Percentiles rank a stretch among this genome's conserved stretches.
phyloP scores from a whole-genome alignment of 2,113 vertebrate genomes.

The Crotalus tigris region DNA sequence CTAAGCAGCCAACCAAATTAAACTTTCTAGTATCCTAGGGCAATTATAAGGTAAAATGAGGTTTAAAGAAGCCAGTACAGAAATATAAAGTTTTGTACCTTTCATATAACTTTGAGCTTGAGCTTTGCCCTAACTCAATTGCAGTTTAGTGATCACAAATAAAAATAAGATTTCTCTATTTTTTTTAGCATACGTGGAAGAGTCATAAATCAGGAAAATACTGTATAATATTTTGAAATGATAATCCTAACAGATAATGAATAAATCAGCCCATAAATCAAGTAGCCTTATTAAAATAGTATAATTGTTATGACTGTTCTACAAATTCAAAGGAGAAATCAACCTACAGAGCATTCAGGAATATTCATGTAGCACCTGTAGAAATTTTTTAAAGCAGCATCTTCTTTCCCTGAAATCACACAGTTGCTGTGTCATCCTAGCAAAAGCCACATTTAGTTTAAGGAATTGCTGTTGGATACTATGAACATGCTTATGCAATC shows the following conservation, averaged over 20 bases:
- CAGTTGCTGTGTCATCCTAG: neutral
- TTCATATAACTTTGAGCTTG: neutral
- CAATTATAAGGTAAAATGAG: neutral
- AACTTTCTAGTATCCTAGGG: neutral
- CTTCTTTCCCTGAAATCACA: neutral
- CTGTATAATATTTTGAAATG: neutral
- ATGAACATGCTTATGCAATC: neutral
- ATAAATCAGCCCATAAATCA: neutral
- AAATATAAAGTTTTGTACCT: neutral
- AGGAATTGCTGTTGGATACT: neutral
- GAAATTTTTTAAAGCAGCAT: neutral
- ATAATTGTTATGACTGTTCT: neutral
- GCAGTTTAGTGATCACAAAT: neutral
- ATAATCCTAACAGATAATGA: neutral
- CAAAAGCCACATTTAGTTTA: neutral
- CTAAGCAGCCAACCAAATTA: neutral
- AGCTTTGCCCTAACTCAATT: neutral
- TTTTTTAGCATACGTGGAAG: neutral
- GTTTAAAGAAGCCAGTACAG: neutral
- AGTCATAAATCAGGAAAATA: neutral
- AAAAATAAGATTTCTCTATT: neutral
- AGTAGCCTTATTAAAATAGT: neutral
- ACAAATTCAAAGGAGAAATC: neutral
- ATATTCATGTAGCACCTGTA: neutral
- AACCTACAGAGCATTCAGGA: neutral